These are phyloP conservation scores for Lepetodrilus schrolli DNA, from an alignment of 2,888 invertebrate species.

Conservation along the genomic window DNA sequence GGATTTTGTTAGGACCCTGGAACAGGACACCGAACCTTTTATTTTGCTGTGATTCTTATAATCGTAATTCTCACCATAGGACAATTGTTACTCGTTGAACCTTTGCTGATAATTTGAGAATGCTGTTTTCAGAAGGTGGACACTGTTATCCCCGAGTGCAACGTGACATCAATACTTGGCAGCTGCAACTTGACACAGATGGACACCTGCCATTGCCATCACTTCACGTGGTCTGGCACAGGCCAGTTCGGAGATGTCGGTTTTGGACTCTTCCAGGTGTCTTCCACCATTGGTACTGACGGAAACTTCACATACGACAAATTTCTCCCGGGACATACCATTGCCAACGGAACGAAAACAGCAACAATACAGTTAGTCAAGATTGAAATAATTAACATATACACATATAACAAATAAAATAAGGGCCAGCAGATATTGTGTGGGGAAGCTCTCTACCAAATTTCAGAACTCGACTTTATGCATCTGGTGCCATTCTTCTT, in stretches of 20 bases:
- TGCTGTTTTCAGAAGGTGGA: constrained; percentile 10
- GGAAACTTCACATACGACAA: not conserved
- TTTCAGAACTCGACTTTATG: too few species aligned
- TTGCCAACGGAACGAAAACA: not conserved
- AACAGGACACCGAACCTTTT: too few species aligned
- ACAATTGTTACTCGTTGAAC: too few species aligned
- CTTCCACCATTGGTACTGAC: not conserved
- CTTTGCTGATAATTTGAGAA: too few species aligned
- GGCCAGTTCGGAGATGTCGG: not conserved
- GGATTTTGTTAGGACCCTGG: too few species aligned
- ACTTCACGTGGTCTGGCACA: not conserved
- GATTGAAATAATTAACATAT: too few species aligned
- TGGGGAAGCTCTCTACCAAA: too few species aligned
- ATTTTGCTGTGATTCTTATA: too few species aligned
- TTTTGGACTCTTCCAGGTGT: not conserved
- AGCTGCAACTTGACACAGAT: not conserved
- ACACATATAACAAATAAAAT: too few species aligned
- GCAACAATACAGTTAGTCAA: not conserved
- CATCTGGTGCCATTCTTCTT: too few species aligned
- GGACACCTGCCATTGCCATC: not conserved
- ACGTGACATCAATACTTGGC: not conserved
- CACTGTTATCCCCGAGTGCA: constrained; percentile 2
- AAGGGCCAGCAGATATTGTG: too few species aligned
- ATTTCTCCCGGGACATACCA: not conserved
- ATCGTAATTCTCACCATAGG: too few species aligned